A percentile compares a stretch with the other conserved stretches of the same genome.
Evolutionary conservation across 2,113 vertebrate genomes (phyloP).

Genomic region (Oplegnathus fasciatus): DNA sequence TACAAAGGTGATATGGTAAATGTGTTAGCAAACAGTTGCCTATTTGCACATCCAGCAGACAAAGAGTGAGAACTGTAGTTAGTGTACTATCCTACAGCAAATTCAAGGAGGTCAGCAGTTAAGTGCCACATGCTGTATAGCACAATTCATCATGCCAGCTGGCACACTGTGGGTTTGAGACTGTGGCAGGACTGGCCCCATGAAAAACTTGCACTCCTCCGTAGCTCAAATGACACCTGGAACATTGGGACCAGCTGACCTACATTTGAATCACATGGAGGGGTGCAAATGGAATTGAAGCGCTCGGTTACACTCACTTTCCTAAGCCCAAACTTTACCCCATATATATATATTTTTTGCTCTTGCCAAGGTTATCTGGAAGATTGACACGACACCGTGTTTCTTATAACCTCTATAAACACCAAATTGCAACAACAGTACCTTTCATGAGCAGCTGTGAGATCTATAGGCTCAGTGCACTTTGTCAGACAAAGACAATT

Average conservation of each 20-base stretch:
- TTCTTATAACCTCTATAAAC: slow-evolving; percentile 9
- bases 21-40: background rate
- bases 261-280: slow-evolving; percentile 52
- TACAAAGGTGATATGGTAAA: background rate
- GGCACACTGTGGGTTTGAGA: slow-evolving; percentile 27
- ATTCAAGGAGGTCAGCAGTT: background rate
- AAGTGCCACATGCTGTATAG: background rate
- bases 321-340: background rate
- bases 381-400: background rate
- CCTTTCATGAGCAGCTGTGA: background rate
- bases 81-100: background rate
- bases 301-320: slow-evolving; percentile 1
- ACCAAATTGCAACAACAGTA: background rate
- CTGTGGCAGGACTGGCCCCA: slow-evolving; percentile 12
- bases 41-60: background rate
- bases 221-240: slow-evolving; percentile 54
- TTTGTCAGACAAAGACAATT: background rate
- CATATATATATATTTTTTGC: background rate
- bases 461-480: background rate
- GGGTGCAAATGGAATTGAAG: slow-evolving; percentile 35
- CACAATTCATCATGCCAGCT: slow-evolving; percentile 29
- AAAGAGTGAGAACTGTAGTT: background rate
- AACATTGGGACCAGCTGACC: slow-evolving; percentile 59
- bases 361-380: slow-evolving; percentile 36
- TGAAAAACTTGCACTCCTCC: slow-evolving; percentile 18